Evolutionary conservation across 2,113 vertebrate genomes (phyloP).

Genomic region (Vulpes vulpes): DNA sequence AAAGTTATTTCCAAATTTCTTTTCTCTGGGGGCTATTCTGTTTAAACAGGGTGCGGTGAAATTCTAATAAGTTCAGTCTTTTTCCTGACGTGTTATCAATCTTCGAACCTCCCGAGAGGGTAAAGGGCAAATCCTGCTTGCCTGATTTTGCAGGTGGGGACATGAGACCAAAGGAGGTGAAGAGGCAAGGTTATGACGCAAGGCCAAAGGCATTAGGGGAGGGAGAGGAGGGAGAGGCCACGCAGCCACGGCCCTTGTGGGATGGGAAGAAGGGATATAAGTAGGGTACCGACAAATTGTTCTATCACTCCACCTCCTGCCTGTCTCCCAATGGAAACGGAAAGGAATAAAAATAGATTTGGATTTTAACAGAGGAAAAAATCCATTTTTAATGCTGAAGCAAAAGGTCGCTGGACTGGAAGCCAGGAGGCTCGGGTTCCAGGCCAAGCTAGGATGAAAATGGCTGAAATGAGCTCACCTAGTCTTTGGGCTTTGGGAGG

Average conservation of each 20-base stretch:
- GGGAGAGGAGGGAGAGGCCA: no score
- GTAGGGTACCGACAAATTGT: not conserved
- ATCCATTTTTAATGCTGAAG: not conserved
- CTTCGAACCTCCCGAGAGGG: conserved; percentile 59
- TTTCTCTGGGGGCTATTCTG: not conserved
- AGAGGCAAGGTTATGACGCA: not conserved
- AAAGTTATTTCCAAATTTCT: conserved; percentile 62
- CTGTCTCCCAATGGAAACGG: not conserved
- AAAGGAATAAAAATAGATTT: conserved; percentile 59
- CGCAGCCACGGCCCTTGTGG: fast-evolving
- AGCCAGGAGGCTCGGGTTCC: not conserved
- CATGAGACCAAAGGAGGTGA: conserved; percentile 37
- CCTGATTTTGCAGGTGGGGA: conserved; percentile 39
- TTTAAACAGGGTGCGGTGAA: conserved; percentile 58
- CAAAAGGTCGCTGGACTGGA: not conserved
- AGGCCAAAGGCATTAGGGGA: not conserved
- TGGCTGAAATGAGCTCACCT: not conserved
- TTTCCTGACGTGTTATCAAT: conserved; percentile 72
- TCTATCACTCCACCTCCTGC: not conserved
- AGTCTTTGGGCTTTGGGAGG: not conserved
- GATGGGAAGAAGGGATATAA: not conserved
- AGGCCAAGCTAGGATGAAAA: not conserved
- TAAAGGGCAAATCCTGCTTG: conserved; percentile 67
- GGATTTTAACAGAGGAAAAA: conserved; percentile 50
- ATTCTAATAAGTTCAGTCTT: conserved; percentile 64